Percentiles rank a stretch among this genome's conserved stretches.
phyloP scores from a whole-genome alignment of 2,797 vertebrate genomes.

The Cuniculus paca region DNA sequence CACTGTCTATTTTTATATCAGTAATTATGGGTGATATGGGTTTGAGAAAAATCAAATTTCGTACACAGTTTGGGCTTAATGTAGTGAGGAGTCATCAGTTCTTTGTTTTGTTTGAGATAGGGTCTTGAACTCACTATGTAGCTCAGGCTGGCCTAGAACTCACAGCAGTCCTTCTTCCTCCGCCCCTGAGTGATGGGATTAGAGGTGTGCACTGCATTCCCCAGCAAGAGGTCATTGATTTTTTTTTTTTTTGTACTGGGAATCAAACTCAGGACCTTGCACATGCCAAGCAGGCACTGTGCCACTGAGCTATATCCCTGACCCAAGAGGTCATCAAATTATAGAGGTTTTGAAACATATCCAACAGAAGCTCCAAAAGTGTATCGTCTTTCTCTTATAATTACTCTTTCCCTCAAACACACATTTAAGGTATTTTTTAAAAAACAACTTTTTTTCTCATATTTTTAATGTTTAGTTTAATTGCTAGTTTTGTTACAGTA shows the following conservation, averaged over 20 bases:
- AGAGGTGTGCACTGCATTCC: not conserved
- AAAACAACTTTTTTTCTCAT: constrained; percentile 26
- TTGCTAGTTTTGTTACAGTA: constrained; percentile 35
- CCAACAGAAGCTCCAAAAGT: not conserved
- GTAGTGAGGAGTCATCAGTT: not conserved
- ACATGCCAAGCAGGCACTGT: no score
- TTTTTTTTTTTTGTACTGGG: no score
- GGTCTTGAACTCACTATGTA: not conserved
- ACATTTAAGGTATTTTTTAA: not conserved
- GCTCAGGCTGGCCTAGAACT: not conserved
- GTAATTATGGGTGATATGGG: not conserved
- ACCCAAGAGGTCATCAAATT: not conserved
- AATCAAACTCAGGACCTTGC: no score
- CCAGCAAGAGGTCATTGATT: not conserved
- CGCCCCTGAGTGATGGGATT: not conserved
- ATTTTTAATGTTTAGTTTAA: constrained; percentile 51
- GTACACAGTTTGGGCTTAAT: not conserved
- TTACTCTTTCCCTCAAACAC: not conserved
- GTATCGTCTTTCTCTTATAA: not conserved
- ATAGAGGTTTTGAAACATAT: not conserved
- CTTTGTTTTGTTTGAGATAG: not conserved
- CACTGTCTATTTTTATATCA: not conserved
- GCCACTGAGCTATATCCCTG: no score
- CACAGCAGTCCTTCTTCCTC: not conserved
- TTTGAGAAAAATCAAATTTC: not conserved